These are phyloP conservation scores for Pollenia angustigena DNA, from an alignment of 2,888 invertebrate genomes.

Conservation along the genomic window DNA sequence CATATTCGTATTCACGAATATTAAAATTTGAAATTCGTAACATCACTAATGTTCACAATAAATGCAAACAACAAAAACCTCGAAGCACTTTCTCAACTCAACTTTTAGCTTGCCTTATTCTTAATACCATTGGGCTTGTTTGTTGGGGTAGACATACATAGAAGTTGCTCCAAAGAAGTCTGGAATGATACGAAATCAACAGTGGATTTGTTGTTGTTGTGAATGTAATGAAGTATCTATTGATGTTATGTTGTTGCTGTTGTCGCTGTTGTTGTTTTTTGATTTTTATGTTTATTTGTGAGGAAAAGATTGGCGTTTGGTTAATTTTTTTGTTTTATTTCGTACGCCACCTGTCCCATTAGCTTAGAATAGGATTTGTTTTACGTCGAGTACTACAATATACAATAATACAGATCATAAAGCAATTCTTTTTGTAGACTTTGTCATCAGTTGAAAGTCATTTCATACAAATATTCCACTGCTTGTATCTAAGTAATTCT, in stretches of 20 bases:
- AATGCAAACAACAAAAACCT: slow-evolving; percentile 34
- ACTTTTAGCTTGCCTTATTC: slow-evolving; percentile 2
- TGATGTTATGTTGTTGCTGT: slow-evolving; percentile 4
- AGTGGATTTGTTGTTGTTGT: slow-evolving; percentile 46
- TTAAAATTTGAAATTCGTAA: no score
- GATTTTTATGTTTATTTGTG: background rate
- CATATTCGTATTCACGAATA: no score
- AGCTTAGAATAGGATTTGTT: slow-evolving; percentile 11
- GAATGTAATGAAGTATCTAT: slow-evolving; percentile 40
- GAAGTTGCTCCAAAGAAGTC: slow-evolving; percentile 8
- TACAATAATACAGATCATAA: background rate
- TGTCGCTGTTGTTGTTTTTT: background rate
- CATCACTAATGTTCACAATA: background rate
- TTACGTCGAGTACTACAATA: background rate
- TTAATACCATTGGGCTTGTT: slow-evolving; percentile 48
- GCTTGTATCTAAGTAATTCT: background rate
- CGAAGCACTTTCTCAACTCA: slow-evolving; percentile 12
- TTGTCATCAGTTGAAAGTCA: background rate
- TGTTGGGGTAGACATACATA: background rate
- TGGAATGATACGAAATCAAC: slow-evolving; percentile 30
- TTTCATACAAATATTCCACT: background rate
- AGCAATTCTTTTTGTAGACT: background rate
- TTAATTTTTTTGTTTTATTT: background rate
- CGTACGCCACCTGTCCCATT: background rate
- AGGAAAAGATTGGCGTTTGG: background rate